These are phyloP conservation scores for Scarus forsteni DNA, from an alignment of 2,797 vertebrate species.

Conservation along the genomic window DNA sequence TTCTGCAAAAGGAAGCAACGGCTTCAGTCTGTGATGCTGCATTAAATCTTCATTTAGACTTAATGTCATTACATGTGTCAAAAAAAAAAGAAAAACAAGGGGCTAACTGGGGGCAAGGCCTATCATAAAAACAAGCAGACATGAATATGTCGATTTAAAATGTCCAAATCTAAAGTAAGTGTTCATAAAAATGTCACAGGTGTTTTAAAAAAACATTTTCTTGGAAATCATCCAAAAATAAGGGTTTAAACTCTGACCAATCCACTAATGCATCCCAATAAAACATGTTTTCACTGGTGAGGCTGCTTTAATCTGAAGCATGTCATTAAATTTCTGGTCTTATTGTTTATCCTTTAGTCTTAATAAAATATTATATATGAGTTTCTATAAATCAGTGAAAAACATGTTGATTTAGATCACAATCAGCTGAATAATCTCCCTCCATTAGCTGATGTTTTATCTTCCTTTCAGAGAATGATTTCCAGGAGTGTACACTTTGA, in stretches of 20 bases:
- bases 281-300: not conserved
- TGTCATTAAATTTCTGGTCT: not conserved
- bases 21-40: no score
- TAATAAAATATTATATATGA: not conserved
- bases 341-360: not conserved
- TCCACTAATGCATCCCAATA: not conserved
- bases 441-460: not conserved
- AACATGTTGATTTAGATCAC: not conserved
- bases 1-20: no score
- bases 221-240: not conserved
- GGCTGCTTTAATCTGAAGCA: constrained; percentile 1
- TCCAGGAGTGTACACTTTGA: constrained; percentile 4
- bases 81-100: no score
- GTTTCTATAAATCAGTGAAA: not conserved
- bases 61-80: no score
- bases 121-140: no score
- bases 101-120: no score
- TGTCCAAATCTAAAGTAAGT: no score
- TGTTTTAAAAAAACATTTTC: no score
- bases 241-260: not conserved
- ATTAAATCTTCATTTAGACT: no score
- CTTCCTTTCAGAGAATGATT: constrained; percentile 2
- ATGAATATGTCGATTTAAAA: no score
- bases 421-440: constrained; percentile 1
- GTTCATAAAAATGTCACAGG: no score